These are phyloP conservation scores for Craniophora ligustri DNA, from an alignment of 2,888 invertebrate species.

Conservation along the genomic window DNA sequence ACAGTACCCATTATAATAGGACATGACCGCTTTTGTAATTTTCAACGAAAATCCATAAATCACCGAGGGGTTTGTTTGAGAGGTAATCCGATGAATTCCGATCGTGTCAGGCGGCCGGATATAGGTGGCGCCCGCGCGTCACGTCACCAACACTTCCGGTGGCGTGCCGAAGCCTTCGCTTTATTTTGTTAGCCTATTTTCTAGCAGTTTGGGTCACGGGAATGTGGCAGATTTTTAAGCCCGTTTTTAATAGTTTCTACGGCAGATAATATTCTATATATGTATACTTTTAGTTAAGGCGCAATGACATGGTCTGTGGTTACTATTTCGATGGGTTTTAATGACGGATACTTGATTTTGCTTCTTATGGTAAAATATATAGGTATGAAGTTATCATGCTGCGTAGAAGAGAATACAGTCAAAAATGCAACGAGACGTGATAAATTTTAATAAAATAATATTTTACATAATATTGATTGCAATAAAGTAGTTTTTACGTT, in stretches of 20 bases:
- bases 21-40: conserved; percentile 27
- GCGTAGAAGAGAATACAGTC: too few relatives aligned
- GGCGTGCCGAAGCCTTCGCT: conserved; percentile 54
- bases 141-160: conserved; percentile 66
- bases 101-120: conserved; percentile 65
- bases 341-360: too few relatives aligned
- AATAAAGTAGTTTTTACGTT: too few relatives aligned
- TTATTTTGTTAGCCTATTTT: conserved; percentile 55
- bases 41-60: conserved; percentile 51
- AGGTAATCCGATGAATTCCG: conserved; percentile 55
- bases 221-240: conserved; percentile 5
- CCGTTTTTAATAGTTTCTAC: background rate
- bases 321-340: too few relatives aligned
- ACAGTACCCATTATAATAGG: conserved; percentile 11
- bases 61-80: conserved; percentile 53
- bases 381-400: too few relatives aligned
- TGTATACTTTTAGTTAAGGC: too few relatives aligned
- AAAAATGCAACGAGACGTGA: too few relatives aligned
- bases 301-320: too few relatives aligned
- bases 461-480: too few relatives aligned
- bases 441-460: too few relatives aligned
- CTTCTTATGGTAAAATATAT: too few relatives aligned
- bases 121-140: conserved; percentile 62
- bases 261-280: background rate
- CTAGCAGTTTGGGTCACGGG: conserved; percentile 34